Conservation (phyloP, 2,888 invertebrate species). For the Dimorphilus gyrociliatus region DNA sequence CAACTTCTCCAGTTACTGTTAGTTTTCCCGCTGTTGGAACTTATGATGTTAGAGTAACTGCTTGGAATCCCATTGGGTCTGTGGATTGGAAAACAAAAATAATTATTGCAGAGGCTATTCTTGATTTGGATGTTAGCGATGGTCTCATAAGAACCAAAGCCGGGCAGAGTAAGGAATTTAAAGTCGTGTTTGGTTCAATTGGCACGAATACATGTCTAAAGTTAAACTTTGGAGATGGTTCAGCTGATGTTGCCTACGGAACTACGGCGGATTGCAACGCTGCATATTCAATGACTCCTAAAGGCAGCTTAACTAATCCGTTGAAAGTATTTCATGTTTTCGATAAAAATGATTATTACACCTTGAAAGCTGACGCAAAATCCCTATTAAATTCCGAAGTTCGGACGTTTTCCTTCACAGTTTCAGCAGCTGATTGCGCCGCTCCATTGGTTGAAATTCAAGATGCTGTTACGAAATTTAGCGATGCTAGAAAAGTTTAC, state of each 20-base stretch:
- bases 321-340: constrained; percentile 5
- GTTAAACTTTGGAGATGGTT: constrained; percentile 17
- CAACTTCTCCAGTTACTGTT: no score
- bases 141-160: constrained; percentile 6
- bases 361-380: constrained; percentile 4
- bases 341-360: constrained; percentile 4
- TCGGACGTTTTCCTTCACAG: constrained; percentile 7
- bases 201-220: constrained; percentile 18
- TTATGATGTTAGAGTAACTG: constrained; percentile 11
- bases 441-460: constrained; percentile 16
- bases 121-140: constrained; percentile 10
- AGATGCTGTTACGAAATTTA: constrained; percentile 8
- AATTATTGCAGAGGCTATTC: constrained; percentile 10
- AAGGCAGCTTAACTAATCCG: constrained; percentile 4
- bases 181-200: constrained; percentile 12
- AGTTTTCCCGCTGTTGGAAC: no score
- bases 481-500: constrained; percentile 4
- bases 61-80: constrained; percentile 10
- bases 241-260: constrained; percentile 5
- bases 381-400: not conserved
- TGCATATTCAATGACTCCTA: constrained; percentile 4
- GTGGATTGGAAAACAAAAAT: constrained; percentile 3
- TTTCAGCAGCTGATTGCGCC: constrained; percentile 16
- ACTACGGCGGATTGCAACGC: not conserved
- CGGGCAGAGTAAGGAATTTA: constrained; percentile 12